These are phyloP conservation scores for Myotis pilosus DNA, from an alignment of 2,797 vertebrate species.

Conservation along the genomic window DNA sequence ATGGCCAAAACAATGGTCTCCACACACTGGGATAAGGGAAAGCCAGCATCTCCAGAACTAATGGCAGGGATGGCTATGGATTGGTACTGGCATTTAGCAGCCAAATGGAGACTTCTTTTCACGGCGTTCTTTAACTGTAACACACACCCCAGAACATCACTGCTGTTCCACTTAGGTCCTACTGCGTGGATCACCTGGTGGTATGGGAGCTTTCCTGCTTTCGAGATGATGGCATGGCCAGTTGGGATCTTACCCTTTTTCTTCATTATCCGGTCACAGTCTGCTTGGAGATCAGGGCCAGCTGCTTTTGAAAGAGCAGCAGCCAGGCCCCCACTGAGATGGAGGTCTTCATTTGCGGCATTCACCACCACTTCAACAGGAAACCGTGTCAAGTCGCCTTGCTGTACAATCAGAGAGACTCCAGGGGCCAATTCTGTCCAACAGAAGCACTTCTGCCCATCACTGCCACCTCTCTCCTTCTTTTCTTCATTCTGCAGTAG, in stretches of 20 bases:
- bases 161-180: conserved; percentile 84
- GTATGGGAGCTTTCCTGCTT: conserved; percentile 85
- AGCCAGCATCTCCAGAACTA: conserved; percentile 89
- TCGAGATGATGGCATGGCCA: conserved; percentile 80
- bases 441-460: conserved; percentile 27
- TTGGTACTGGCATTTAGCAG: conserved; percentile 65
- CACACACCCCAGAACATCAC: neutral
- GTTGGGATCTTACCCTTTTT: conserved; percentile 67
- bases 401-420: conserved; percentile 82
- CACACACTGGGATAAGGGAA: conserved; percentile 86
- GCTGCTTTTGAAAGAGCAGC: conserved; percentile 83
- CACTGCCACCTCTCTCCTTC: neutral
- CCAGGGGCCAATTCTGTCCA: conserved; percentile 79
- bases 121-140: conserved; percentile 80
- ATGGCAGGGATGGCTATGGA: conserved; percentile 90
- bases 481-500: conserved; percentile 80
- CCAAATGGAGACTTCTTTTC: conserved; percentile 81
- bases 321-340: conserved; percentile 86
- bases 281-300: conserved; percentile 86
- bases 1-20: conserved; percentile 85
- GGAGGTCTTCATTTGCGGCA: conserved; percentile 87
- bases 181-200: conserved; percentile 89
- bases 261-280: conserved; percentile 80
- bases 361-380: conserved; percentile 89
- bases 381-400: conserved; percentile 84